Evolutionary conservation across 2,888 invertebrate species (phyloP).

Genomic region (Chrysolina americana): DNA sequence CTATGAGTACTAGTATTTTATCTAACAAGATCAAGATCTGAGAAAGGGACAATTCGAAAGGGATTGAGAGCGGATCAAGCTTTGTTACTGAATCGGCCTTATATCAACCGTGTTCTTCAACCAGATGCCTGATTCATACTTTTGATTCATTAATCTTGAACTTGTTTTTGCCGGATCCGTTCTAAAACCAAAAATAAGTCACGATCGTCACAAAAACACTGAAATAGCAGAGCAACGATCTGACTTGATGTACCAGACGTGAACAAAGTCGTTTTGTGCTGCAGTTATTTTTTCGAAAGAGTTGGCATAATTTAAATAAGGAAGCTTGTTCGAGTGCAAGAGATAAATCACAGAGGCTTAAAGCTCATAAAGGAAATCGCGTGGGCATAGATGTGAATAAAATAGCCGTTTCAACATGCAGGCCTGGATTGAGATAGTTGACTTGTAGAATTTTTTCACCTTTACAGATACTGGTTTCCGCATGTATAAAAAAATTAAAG

Average conservation of each 20-base stretch:
- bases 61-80: no score
- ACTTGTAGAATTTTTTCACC: background rate
- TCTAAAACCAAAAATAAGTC: background rate
- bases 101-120: no score
- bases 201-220: background rate
- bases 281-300: background rate
- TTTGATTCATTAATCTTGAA: background rate
- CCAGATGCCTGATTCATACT: background rate
- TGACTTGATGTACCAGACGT: constrained; percentile 5
- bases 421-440: constrained; percentile 16
- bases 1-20: no score
- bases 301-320: constrained; percentile 23
- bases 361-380: constrained; percentile 19
- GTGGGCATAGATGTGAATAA: constrained; percentile 16
- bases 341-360: constrained; percentile 23
- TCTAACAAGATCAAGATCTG: no score
- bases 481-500: no score
- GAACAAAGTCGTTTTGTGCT: constrained; percentile 13
- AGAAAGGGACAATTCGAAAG: no score
- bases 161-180: background rate
- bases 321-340: constrained; percentile 18
- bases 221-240: constrained; percentile 16
- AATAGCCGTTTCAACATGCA: constrained; percentile 22
- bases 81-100: no score
- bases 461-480: background rate